Evolutionary conservation across 37 sponge, comb jelly and placozoan genomes (phyloP).

Genomic region (Axinella damicornis): DNA sequence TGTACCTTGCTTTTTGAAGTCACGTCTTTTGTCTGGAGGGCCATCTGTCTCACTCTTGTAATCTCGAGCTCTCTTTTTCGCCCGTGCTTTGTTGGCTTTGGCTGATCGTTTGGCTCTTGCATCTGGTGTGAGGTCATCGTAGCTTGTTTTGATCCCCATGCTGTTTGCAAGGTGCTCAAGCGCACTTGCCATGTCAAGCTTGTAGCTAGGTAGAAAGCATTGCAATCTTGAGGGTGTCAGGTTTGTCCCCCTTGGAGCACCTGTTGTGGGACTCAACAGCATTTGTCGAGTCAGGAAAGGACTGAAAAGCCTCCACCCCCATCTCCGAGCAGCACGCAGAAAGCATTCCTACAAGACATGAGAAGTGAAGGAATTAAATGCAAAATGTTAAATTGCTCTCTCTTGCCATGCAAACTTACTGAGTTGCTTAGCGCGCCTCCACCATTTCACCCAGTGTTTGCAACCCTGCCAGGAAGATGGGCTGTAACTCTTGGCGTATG

Average conservation of each 20-base stretch:
- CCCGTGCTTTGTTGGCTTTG: background rate
- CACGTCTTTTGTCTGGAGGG: background rate
- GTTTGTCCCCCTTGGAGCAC: slow-evolving; percentile 7
- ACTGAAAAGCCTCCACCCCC: too few species aligned
- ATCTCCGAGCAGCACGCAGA: too few species aligned
- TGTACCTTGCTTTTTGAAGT: background rate
- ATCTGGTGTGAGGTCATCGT: background rate
- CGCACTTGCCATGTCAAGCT: background rate
- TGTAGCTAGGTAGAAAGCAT: too few species aligned
- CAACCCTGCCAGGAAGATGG: slow-evolving; percentile 3
- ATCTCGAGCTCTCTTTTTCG: background rate
- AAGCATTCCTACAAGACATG: too few species aligned
- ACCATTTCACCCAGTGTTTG: slow-evolving; percentile 25
- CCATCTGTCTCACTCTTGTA: background rate
- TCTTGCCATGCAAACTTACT: too few species aligned
- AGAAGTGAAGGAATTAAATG: too few species aligned
- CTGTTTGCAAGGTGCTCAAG: background rate
- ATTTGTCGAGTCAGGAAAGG: background rate
- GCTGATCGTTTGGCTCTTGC: background rate
- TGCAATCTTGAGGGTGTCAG: background rate
- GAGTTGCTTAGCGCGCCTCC: slow-evolving; percentile 1
- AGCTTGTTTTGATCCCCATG: background rate
- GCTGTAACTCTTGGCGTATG: background rate
- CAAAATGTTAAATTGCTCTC: too few species aligned
- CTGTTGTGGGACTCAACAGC: slow-evolving; percentile 4